Percentiles rank a stretch among this genome's conserved stretches.
Evolutionary conservation across 2,797 vertebrate species (phyloP).

Genomic region (Micrastur ruficollis): DNA sequence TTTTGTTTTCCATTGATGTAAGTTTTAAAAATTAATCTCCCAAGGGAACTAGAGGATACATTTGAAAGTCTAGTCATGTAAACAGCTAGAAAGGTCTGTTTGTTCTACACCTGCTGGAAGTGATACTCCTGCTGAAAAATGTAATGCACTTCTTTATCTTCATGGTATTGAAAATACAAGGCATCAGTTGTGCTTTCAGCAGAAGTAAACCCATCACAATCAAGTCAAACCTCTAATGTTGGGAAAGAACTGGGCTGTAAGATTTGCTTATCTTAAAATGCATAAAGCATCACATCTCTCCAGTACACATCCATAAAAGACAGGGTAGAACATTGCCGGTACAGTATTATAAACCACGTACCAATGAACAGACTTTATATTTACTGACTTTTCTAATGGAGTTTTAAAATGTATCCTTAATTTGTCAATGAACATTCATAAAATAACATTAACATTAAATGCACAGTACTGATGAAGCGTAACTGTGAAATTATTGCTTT

Average conservation of each 20-base stretch:
- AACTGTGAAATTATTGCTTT: not conserved
- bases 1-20: not conserved
- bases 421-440: not conserved
- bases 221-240: not conserved
- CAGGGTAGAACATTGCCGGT: not conserved
- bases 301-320: not conserved
- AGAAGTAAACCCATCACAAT: not conserved
- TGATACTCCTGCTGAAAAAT: conserved; percentile 4
- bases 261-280: not conserved
- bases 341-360: not conserved
- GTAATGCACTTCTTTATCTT: not conserved
- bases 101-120: conserved; percentile 3
- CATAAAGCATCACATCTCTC: not conserved
- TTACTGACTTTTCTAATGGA: not conserved
- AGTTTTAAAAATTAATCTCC: conserved; percentile 42
- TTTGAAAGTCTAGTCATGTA: not conserved
- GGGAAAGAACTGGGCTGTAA: not conserved
- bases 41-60: not conserved
- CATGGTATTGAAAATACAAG: not conserved
- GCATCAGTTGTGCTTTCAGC: conserved; percentile 11
- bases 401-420: not conserved
- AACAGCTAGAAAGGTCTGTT: conserved; percentile 12
- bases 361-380: not conserved
- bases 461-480: not conserved
- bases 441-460: not conserved